Conservation (phyloP, 1,140 invertebrate genomes). For the Chironomus tepperi region DNA sequence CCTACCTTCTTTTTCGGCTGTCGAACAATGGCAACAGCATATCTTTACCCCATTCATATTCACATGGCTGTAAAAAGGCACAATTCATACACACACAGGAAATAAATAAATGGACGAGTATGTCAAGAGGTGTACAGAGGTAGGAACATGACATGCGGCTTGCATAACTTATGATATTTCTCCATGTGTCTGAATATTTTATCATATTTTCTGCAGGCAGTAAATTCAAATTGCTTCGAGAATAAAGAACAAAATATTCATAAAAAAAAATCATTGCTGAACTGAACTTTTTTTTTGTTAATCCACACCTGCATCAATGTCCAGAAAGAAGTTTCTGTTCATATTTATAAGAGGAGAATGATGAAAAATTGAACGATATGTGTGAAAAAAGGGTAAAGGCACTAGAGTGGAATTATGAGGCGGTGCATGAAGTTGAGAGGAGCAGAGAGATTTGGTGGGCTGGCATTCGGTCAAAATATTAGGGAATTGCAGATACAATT, state of each 20-base stretch:
- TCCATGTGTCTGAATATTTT: background rate
- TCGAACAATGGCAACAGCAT: too few species aligned
- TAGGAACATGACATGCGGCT: background rate
- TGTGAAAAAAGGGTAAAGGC: too few species aligned
- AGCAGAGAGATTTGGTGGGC: too few species aligned
- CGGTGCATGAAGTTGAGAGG: too few species aligned
- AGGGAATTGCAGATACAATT: too few species aligned
- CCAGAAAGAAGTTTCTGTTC: background rate
- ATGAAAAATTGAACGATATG: background rate
- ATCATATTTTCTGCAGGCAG: background rate
- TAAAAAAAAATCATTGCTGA: too few species aligned
- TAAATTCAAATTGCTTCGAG: background rate
- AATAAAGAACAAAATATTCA: background rate
- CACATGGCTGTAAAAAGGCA: background rate
- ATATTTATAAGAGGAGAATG: background rate
- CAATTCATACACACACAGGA: background rate
- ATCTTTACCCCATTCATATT: too few species aligned
- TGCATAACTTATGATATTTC: background rate
- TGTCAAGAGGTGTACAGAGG: background rate
- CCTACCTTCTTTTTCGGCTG: too few species aligned
- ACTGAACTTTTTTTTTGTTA: background rate
- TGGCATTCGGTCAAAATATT: too few species aligned
- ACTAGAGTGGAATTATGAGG: too few species aligned
- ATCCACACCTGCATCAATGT: constrained; percentile 6
- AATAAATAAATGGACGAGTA: background rate